Evolutionary conservation across 2,797 vertebrate species (phyloP), one percentile per base, ranked within the genome.

Genomic region (Falco novaeseelandiae): DNA sequence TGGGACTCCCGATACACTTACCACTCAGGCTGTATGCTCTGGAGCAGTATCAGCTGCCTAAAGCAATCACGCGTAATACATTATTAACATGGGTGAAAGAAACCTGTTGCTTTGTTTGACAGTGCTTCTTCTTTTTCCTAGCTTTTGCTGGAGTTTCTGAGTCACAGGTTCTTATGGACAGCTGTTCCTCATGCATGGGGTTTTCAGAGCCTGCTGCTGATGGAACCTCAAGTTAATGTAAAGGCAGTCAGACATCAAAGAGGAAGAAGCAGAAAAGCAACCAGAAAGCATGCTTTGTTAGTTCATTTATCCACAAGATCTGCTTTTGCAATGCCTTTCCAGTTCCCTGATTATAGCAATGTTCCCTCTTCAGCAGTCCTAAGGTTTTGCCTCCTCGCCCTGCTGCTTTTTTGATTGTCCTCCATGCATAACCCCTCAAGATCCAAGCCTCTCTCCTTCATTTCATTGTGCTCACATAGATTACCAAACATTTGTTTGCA

Each of bases 391-490:
- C 23, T 73, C 14, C 32, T 51, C 78, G n/a, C 20, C 9, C 26
- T 66, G 17, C 12, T 76, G 34, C 21, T 48, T 83, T 87, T 44
- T 58, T 71, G 3, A 48, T 18, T 40, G 7, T 57, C 5, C 21
- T 76, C 27, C 32, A 9, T 22, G 49, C 3, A 6, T 27, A 74
- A 84, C 2, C 14, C 9, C 7, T 77, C 21, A 34, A 69, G 54
- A 79, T 4, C 6, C 7, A 71, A 79, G 34, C 13, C 17, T 66
- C 27, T 22, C 26, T 48, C 30, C 51, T 80, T 58, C 42, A 36
- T 81, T 78, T 81, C 12, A 4, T 25, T 1, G 0, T 81, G 14
- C 29, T 88, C 5, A 55, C 4, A 9, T 1, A 74, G 14, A 15
- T 65, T 74, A 78, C 12, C 49, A 92, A 84, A 71, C 2, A 23